Evolutionary conservation across 1,140 invertebrate genomes (phyloP), one percentile per base, ranked within the genome.

Genomic region (Paralvinella palmiformis): DNA sequence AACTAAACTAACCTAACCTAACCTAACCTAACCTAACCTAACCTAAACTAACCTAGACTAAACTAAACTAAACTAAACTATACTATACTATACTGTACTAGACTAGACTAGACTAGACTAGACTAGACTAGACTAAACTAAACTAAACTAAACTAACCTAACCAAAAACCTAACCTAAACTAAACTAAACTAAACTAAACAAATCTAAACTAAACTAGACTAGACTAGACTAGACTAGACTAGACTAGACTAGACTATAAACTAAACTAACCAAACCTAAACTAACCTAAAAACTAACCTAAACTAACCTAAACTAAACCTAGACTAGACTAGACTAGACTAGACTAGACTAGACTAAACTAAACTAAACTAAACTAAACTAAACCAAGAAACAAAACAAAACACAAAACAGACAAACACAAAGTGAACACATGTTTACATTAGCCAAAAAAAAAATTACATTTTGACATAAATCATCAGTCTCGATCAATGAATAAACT

Each of bases 21-120:
- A n/a, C 10, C 37, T 44, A n/a, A n/a, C 10, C 37, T 44, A n/a
- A n/a, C 10, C 37, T 44, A n/a, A n/a, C 10, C 37, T 44, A n/a
- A n/a, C 10, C 37, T 44, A n/a, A n/a, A 44, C 37, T 44, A n/a
- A n/a, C 10, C 37, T 44, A n/a, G 37, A 44, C 37, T 44, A n/a
- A n/a, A 44, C 37, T 44, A n/a, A n/a, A 44, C 37, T 44, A n/a
- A n/a, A 44, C 37, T 44, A n/a, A 13, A 44, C 37, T 44, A n/a
- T 44, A 44, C 37, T 44, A n/a, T 44, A 44, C 37, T 44, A n/a
- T 44, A 44, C 37, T 44, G 37, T 44, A 44, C 37, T 44, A n/a
- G 37, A 44, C 37, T 44, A n/a, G 37, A 44, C 37, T 44, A n/a
- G 37, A 44, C 37, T 44, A n/a, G 37, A 44, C 37, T 44, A n/a